Base-by-base conservation (phyloP, 2,888 invertebrate genomes). In the Drosophila kuntzei region DNA sequence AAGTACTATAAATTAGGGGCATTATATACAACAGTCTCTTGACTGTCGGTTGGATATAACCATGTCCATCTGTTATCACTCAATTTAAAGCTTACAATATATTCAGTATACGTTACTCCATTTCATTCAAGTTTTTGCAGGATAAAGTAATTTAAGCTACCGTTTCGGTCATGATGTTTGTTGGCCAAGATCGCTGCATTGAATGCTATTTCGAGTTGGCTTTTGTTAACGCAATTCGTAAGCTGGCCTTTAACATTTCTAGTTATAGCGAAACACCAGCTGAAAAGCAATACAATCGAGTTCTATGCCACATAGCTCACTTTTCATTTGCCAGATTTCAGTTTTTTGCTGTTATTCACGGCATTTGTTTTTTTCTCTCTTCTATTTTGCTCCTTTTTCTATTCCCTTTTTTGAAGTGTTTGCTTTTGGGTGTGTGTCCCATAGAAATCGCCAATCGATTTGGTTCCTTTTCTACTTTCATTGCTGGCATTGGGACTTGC, bases 401-500 rank as follows among this genome's bases (percentile, higher is more conserved):
- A 29, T 27, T 25, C n/a, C 16, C 27, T 29, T 12, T 44, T 66
- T 71, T 57, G 41, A 71, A 76, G 66, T 72, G 62, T 58, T 76
- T 49, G 58, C 66, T 75, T 71, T 76, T 51, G 66, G 72, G 55
- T 37, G 25, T 50, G 37, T 77, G 68, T 80, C 63, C 86, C 83
- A 74, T 81, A 63, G 73, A 80, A 83, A 83, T 79, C 83, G 76
- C 54, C 80, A 70, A 83, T 82, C 81, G 81, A 86, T 82, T 86
- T 66, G 55, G 27, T 59, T 71, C 69, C 70, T 63, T 76, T 72
- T 71, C 62, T 53, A 69, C 66, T 70, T 81, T 69, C 76, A 84
- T 65, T 73, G 65, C 57, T 51, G 54, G 41, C 51, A 46, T n/a
- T 61, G 61, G 39, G 55, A 65, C 57, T 71, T 58, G 43, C 67